Evolutionary conservation across 2,888 invertebrate species (phyloP), one percentile per base, ranked within the genome.

Genomic region (Spodoptera picta): DNA sequence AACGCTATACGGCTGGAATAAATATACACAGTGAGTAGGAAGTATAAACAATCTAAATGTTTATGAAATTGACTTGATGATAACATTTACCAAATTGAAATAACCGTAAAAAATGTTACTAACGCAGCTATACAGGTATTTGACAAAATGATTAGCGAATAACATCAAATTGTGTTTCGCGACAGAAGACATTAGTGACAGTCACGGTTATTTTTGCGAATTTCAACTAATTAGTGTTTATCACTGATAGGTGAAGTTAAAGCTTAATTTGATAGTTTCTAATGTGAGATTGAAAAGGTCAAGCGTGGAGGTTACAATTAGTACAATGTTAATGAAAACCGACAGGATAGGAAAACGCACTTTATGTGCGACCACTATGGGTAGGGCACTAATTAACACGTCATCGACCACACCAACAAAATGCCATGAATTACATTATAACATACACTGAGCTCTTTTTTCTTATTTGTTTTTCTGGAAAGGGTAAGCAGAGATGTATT

Each of bases 301-400:
- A 75, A 80, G 62, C 64, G 69, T 65, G 63, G 65, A 70, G 71
- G 67, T 75, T 67, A 74, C 77, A 76, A 83, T 84, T 82, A 81
- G 71, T 65, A 58, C 68, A 64, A 75, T 67, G 76, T 70, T 88
- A 87, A 90, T 88, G 83, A 84, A 85, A 85, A 84, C 73, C 67
- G 84, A 82, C 83, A 77, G 68, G 56, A 79, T 79, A 80, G 60
- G 75, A 82, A 77, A 84, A 85, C 79, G 80, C 79, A 84, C 79
- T 82, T 80, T 83, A 79, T 57, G 49, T 55, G 14, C 81, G 80
- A 79, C 63, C 54, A 75, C 83, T 80, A 79, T 72, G 81, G 90
- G 93, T 70, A 85, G 74, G 88, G 88, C 85, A 67, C 79, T 89
- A 91, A 91, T 92, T 90, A 89, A 75, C 71, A 76, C 80, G 80